Percentiles rank a stretch among this genome's conserved stretches.
Conservation (phyloP, 2,113 vertebrate species). For the Bujurquina vittata region DNA sequence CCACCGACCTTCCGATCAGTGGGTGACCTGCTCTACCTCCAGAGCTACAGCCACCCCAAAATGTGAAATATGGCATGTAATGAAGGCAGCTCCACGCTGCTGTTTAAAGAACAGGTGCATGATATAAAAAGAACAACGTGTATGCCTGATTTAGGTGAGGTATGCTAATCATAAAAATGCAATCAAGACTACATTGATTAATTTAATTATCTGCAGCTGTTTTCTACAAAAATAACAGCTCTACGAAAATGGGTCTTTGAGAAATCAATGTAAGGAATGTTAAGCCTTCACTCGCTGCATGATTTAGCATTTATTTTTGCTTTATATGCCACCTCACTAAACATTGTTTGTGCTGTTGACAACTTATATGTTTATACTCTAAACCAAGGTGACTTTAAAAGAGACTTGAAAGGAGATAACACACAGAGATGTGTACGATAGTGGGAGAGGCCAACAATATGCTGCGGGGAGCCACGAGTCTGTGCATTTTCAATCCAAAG, state of each 20-base stretch:
- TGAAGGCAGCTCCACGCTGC: background rate
- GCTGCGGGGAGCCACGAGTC: slow-evolving; percentile 21
- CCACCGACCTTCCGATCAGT: too few species aligned
- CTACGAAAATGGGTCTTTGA: background rate
- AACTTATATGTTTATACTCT: background rate
- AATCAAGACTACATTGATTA: slow-evolving; percentile 2
- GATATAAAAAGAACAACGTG: slow-evolving; percentile 13
- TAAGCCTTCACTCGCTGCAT: background rate
- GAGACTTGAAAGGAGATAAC: slow-evolving; percentile 1
- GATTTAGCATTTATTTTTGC: background rate
- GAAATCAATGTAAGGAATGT: background rate
- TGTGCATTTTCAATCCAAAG: slow-evolving; percentile 34
- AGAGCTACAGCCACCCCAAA: too few species aligned
- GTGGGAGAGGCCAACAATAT: slow-evolving; percentile 13
- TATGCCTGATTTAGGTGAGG: background rate
- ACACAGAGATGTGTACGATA: slow-evolving; percentile 10
- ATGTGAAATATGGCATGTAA: background rate
- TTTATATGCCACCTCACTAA: background rate
- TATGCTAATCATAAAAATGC: background rate
- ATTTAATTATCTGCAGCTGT: slow-evolving; percentile 28
- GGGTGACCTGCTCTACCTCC: too few species aligned
- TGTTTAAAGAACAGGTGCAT: background rate
- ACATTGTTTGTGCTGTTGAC: background rate
- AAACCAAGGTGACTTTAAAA: slow-evolving; percentile 48
- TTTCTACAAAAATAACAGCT: background rate